Evolutionary conservation across 1,140 invertebrate species (phyloP), one percentile per base, ranked within the genome.

Genomic region (Drosophila trapezifrons): DNA sequence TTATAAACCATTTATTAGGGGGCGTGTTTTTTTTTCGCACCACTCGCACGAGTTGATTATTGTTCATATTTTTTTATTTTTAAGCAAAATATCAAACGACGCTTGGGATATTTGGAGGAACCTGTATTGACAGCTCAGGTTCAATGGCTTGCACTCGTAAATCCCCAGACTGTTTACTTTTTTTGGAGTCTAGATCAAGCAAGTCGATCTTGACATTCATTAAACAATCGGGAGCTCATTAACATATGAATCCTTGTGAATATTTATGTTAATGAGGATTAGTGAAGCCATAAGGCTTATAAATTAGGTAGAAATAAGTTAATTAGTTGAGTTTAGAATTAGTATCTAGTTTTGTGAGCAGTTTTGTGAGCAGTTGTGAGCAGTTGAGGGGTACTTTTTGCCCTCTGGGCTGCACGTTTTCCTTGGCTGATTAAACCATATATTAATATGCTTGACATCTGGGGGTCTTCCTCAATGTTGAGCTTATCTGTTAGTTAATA

Each of bases 141-240:
- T 71, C 66, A 71, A 71, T 58, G 69, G 35, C 69, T 71, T 57
- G 5, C 13, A 10, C 46, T 69, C 46, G 52, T 71, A 71, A 58
- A 71, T 71, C 37, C 65, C 52, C 37, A n/a, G 2, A 0, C 35
- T 58, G 51, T 71, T 71, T 71, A 49, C 51, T 49, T 71, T 71
- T 65, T 66, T 29, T 42, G 6, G 4, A 47, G 37, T 71, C 43
- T 58, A 72, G 65, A 72, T 20, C 46, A 69, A 64, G 43, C 46
- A 69, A 27, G 65, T 27, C 10, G 66, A 20, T 72, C 66, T 58
- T 71, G 69, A 58, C 65, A 58, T 72, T 72, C 66, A 42, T 58
- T 71, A 27, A 35, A 49, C 69, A 71, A 49, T 37, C 18, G 10
- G 12, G 3, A 71, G 67, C 43, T 35, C 3, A 49, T 72, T 40